Evolutionary conservation across 1,140 invertebrate species (phyloP).

Genomic region (Ceratina japonica): DNA sequence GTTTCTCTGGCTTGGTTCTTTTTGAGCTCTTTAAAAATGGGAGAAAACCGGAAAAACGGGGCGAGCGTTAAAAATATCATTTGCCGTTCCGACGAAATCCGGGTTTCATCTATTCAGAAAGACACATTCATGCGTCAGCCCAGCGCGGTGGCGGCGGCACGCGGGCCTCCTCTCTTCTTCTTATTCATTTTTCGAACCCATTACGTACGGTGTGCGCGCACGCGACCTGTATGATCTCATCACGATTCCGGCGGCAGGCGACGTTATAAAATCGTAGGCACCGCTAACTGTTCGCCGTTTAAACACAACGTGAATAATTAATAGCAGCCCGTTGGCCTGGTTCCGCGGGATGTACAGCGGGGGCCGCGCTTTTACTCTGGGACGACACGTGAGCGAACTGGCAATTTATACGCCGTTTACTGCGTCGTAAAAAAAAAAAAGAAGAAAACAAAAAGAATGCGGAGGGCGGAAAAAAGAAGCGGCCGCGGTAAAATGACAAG

Average conservation of each 20-base stretch:
- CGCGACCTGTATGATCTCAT: slow-evolving; percentile 47
- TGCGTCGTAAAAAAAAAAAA: slow-evolving; percentile 22
- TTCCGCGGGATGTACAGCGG: slow-evolving; percentile 39
- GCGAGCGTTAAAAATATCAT: no score
- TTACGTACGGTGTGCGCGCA: slow-evolving; percentile 26
- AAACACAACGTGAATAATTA: slow-evolving; percentile 65
- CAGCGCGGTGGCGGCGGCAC: no score
- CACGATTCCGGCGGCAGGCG: slow-evolving; percentile 45
- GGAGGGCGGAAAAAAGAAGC: not conserved
- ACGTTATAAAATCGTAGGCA: slow-evolving; percentile 61
- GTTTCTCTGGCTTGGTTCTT: no score
- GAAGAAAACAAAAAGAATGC: no score
- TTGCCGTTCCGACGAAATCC: no score
- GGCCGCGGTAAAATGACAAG: not conserved
- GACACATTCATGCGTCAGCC: not conserved
- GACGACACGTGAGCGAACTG: slow-evolving; percentile 70
- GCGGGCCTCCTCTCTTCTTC: not conserved
- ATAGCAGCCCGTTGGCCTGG: slow-evolving; percentile 56
- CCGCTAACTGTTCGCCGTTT: slow-evolving; percentile 48
- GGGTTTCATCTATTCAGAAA: not conserved
- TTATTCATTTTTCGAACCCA: not conserved
- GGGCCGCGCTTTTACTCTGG: slow-evolving; percentile 60
- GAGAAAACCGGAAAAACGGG: no score
- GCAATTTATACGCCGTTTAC: slow-evolving; percentile 66
- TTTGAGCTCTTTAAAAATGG: no score